phyloP scores from a whole-genome alignment of 2,113 vertebrate genomes.

The Alligator sinensis region DNA sequence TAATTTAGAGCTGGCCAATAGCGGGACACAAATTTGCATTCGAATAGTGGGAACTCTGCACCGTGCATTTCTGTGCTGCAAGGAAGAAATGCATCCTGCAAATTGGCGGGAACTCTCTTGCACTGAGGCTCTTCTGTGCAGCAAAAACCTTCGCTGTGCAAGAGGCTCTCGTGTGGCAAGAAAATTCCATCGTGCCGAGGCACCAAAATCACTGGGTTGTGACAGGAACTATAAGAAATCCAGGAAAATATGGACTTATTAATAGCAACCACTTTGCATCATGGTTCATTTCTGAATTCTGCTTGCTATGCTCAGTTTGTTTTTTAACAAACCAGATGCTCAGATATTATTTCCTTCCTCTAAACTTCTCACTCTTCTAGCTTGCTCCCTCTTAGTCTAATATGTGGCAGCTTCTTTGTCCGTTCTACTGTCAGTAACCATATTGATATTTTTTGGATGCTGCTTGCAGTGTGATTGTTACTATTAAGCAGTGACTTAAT shows the following conservation, averaged over 20 bases:
- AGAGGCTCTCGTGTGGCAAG: too few species aligned
- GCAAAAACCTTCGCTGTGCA: too few species aligned
- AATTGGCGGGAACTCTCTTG: too few species aligned
- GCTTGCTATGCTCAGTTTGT: conserved; percentile 8
- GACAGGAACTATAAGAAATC: conserved; percentile 8
- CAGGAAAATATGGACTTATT: conserved; percentile 19
- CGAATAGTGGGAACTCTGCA: too few species aligned
- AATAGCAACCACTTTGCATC: conserved; percentile 15
- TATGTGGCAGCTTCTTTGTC: conserved; percentile 10
- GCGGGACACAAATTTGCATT: too few species aligned
- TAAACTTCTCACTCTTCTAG: conserved; percentile 20
- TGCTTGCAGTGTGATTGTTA: not conserved
- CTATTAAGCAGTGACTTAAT: conserved; percentile 66
- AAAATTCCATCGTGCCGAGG: too few species aligned
- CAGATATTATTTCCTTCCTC: conserved; percentile 59
- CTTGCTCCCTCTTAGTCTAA: not conserved
- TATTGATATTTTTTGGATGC: conserved; percentile 62
- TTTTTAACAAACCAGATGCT: conserved; percentile 17
- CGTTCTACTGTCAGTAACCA: conserved; percentile 34
- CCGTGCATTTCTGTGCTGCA: too few species aligned
- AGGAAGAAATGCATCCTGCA: too few species aligned
- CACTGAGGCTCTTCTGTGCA: too few species aligned
- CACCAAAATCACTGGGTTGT: too few species aligned
- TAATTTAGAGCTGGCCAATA: too few species aligned
- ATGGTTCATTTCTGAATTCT: conserved; percentile 54